Evolutionary conservation across 35 echinoderm and acorn worm genomes (phyloP).

Genomic region (Strongylocentrotus purpuratus): DNA sequence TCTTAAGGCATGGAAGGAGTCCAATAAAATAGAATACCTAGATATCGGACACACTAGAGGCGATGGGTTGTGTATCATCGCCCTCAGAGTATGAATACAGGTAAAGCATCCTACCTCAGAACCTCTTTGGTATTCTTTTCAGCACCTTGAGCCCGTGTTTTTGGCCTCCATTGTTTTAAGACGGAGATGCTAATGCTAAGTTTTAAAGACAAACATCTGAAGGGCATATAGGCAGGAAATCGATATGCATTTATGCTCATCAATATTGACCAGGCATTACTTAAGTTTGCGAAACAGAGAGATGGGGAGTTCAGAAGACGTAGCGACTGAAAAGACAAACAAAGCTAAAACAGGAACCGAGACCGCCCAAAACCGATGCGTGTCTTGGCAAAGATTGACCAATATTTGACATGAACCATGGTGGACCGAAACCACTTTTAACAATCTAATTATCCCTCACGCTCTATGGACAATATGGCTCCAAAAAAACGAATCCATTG

Average conservation of each 20-base stretch:
- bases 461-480: neutral
- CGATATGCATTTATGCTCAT: neutral
- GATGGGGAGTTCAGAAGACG: neutral
- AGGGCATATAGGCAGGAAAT: neutral
- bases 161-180: neutral
- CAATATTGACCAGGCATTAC: neutral
- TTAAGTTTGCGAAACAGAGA: neutral
- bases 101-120: neutral
- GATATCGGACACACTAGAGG: neutral
- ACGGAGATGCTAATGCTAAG: neutral
- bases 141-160: neutral
- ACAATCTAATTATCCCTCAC: neutral
- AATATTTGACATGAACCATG: neutral
- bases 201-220: slow-evolving; percentile 11
- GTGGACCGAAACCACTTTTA: neutral
- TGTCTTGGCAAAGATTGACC: neutral
- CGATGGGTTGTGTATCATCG: neutral
- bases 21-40: neutral
- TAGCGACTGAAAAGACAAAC: neutral
- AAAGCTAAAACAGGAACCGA: neutral
- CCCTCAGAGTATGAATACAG: neutral
- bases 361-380: neutral
- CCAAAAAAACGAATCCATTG: neutral
- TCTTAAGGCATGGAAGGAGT: neutral
- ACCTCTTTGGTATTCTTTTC: neutral